Evolutionary conservation across 1,140 invertebrate species (phyloP).

Genomic region (Paraescarpia echinospica): DNA sequence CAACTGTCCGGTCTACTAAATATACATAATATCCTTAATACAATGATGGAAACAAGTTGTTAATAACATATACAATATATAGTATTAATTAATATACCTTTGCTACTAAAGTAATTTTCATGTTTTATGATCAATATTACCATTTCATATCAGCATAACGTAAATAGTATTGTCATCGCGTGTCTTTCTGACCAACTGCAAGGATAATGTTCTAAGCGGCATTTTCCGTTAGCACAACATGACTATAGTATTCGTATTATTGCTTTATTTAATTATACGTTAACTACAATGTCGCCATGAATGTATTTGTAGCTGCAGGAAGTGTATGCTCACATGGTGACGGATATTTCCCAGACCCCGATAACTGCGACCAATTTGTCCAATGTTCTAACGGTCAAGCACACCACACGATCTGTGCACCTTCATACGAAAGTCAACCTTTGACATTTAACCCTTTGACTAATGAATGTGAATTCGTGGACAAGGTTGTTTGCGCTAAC

Average conservation of each 20-base stretch:
- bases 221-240: background rate
- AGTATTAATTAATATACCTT: background rate
- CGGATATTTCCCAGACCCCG: background rate
- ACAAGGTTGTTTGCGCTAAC: background rate
- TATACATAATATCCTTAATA: background rate
- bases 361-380: background rate
- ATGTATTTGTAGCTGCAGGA: background rate
- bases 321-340: background rate
- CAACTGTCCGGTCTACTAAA: too few species aligned
- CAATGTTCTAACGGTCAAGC: background rate
- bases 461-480: background rate
- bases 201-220: background rate
- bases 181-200: background rate
- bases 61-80: background rate
- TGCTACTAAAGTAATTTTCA: background rate
- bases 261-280: background rate
- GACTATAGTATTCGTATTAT: background rate
- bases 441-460: background rate
- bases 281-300: background rate
- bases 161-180: background rate
- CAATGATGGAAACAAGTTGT: background rate
- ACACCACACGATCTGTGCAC: background rate
- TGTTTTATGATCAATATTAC: background rate
- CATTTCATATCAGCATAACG: background rate
- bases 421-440: background rate